phyloP scores from a whole-genome alignment of 2,113 vertebrate genomes.

The Arenaria interpres region DNA sequence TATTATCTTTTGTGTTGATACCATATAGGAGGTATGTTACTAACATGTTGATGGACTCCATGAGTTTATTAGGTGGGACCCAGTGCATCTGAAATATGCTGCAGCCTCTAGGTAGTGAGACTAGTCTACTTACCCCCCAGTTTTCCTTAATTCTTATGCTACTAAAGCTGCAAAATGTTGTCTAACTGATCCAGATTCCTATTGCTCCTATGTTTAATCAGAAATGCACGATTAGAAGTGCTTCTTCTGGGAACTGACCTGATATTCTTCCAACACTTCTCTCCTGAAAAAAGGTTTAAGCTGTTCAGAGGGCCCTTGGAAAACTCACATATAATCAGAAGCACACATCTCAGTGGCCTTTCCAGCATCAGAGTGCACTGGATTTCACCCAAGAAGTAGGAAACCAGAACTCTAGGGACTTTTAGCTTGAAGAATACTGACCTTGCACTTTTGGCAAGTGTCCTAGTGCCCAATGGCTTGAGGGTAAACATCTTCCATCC shows the following conservation, averaged over 20 bases:
- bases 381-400: neutral
- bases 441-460: neutral
- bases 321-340: neutral
- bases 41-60: neutral
- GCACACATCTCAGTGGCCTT: neutral
- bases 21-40: neutral
- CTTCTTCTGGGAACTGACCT: neutral
- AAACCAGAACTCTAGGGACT: neutral
- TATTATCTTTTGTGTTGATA: neutral
- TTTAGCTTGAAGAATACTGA: neutral
- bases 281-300: neutral
- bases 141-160: neutral
- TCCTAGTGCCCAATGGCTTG: neutral
- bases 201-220: neutral
- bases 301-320: neutral
- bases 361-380: neutral
- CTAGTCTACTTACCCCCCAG: neutral
- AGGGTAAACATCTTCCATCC: neutral
- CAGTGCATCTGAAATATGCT: neutral
- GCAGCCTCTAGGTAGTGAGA: neutral
- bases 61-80: neutral
- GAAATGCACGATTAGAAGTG: neutral
- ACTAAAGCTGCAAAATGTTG: neutral
- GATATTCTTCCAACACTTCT: neutral
- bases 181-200: neutral